Base-by-base conservation (phyloP, 1,140 invertebrate genomes). In the Lasioglossum albipes region DNA sequence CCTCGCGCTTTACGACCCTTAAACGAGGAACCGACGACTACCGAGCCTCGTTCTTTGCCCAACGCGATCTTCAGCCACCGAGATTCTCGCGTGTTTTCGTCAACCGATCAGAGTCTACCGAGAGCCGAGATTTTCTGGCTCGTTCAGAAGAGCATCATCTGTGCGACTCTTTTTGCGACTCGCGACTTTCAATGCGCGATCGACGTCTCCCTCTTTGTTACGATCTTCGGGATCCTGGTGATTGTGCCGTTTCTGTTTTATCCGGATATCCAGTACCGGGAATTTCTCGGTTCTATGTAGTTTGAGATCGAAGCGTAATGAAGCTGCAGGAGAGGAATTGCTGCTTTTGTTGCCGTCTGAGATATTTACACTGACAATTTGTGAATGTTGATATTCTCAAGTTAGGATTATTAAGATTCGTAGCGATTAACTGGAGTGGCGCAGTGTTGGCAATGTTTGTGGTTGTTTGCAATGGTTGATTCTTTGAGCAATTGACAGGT, bases 1-100 rank as follows among this genome's bases (percentile, higher is more conserved):
- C 79, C 49, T 66, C 49, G 31, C 57, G 57, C 57, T 81, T 81
- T 81, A 81, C 31, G 79, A 79, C 77, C 77, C 77, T 74, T 66
- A 66, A 74, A 73, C 77, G 70, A 72, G 61, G 36, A 45, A 45
- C n/a, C 22, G 41, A 9, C n/a, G 4, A 22, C 45, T 9, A 54
- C 16, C 52, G 20, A 13, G 20, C 22, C 12, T 10, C 20, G 41
- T 75, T 75, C 71, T 75, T 75, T 72, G 9, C 62, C 42, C 57
- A 2, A 9, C 31, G 16, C 9, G 7, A 12, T n/a, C 20, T 0
- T 20, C 31, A 12, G 54, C 45, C 16, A 27, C 2, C 59, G 20
- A 20, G 69, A 79, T 79, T 57, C 77, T 45, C 9, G 61, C 42
- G 66, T 49, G 42, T 68, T 79, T 79, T 79, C 77, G 69, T 31